Evolutionary conservation across 2,113 vertebrate species (phyloP), one percentile per base, ranked within the genome.

Genomic region (Archilochus colubris): DNA sequence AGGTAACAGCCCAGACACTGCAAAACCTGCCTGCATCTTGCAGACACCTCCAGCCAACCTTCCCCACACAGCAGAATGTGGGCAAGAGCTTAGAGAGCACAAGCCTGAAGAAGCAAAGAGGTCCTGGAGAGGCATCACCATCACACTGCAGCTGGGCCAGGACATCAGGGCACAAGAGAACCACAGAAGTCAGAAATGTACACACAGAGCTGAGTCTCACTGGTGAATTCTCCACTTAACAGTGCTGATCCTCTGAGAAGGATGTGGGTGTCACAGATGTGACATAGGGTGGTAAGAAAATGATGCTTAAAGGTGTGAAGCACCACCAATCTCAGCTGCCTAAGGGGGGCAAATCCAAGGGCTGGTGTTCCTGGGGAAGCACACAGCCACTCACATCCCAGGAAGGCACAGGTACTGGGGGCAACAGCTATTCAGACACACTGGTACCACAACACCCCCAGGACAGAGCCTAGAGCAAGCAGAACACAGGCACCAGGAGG

Each of bases 321-420:
- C 8, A 27, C 15, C 51, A 55, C 15, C 53, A 48, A 6, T 10
- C 57, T 62, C 63, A 72, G 7, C 58, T 51, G 66, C 64, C 43
- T 72, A 51, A 30, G 24, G 54, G 82, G 79, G 25, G 22, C 23
- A 88, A 70, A 67, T 57, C 28, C 82, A 51, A 85, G 53, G 19
- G 31, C 0, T 20, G 8, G 43, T 10, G 19, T 14, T 86, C 68
- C 50, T 30, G 19, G 64, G 38, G 54, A 72, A 80, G 68, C 17
- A 19, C 14, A 10, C 24, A 33, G 64, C 51, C 83, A 66, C 25
- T 17, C 44, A 25, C 11, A 43, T 40, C 38, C 80, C 44, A 48
- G 55, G 59, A 69, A 21, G 57, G 43, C 36, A 82, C 12, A 0
- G 0, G 15, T 58, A 19, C 0, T 8, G 27, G 6, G 12, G 10